Conservation (phyloP, 2,113 vertebrate species). For the Lethenteron reissneri region DNA sequence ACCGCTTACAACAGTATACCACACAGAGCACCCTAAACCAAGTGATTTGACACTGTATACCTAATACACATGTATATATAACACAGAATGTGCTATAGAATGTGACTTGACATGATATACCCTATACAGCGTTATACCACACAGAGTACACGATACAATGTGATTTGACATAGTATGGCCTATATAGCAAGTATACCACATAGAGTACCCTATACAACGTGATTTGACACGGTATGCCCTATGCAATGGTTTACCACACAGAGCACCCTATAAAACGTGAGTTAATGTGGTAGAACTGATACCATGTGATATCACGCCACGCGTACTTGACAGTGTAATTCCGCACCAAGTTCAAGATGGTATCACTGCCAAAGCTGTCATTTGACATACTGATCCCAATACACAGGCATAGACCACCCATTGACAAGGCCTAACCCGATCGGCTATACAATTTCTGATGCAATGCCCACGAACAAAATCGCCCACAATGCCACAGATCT, state of each 20-base stretch:
- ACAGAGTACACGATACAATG: neutral
- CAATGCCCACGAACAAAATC: too few relatives aligned
- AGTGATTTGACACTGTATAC: neutral
- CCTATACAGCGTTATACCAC: too few relatives aligned
- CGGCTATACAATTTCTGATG: too few relatives aligned
- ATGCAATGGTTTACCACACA: neutral
- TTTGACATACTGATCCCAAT: too few relatives aligned
- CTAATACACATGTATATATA: neutral
- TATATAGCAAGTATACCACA: neutral
- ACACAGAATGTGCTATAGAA: too few relatives aligned
- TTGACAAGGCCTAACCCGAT: too few relatives aligned
- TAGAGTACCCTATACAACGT: neutral
- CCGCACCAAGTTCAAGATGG: neutral
- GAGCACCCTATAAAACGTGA: neutral
- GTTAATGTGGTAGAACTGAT: too few relatives aligned
- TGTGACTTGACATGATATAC: too few relatives aligned
- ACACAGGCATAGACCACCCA: too few relatives aligned
- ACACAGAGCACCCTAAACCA: neutral
- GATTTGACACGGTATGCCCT: neutral
- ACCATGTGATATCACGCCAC: too few relatives aligned
- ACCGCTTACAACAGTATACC: neutral
- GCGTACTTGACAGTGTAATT: neutral
- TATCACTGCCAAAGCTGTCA: too few relatives aligned
- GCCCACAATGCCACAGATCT: too few relatives aligned
- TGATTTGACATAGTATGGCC: neutral